phyloP scores from a whole-genome alignment of 2,113 vertebrate genomes.

The Pluvialis apricaria region DNA sequence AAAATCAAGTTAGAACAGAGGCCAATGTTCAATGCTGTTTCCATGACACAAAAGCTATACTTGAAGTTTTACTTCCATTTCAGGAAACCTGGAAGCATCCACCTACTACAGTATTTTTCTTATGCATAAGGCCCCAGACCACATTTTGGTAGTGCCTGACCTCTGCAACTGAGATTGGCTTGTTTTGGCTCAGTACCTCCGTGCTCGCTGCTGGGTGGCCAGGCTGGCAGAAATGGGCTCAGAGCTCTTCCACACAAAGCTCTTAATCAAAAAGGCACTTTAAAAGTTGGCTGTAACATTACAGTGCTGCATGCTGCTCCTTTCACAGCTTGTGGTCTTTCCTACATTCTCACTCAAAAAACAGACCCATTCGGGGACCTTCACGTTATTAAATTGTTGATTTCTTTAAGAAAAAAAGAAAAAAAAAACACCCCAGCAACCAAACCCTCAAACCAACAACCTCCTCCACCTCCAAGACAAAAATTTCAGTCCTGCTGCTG shows the following conservation, averaged over 20 bases:
- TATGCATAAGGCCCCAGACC: not conserved
- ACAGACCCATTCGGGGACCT: not conserved
- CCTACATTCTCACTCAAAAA: not conserved
- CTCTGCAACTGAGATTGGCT: not conserved
- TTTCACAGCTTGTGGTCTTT: not conserved
- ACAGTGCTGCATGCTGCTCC: not conserved
- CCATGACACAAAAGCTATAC: not conserved
- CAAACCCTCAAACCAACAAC: not conserved
- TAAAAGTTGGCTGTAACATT: not conserved
- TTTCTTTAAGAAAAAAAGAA: not conserved
- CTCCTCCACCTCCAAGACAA: not conserved
- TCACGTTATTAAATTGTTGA: not conserved
- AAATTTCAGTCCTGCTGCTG: not conserved
- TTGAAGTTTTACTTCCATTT: not conserved
- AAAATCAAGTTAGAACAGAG: not conserved
- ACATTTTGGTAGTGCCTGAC: not conserved
- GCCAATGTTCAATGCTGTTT: not conserved
- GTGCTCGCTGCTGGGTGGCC: not conserved
- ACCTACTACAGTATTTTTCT: not conserved
- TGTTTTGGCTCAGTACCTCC: not conserved
- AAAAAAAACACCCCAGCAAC: not conserved
- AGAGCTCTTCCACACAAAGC: not conserved
- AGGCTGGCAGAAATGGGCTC: not conserved
- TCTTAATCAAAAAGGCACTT: not conserved
- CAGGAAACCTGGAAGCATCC: not conserved